Percentiles rank a stretch among this genome's conserved stretches.
Evolutionary conservation across 2,888 invertebrate genomes (phyloP).

Genomic region (Rotaria magnacalcarata): DNA sequence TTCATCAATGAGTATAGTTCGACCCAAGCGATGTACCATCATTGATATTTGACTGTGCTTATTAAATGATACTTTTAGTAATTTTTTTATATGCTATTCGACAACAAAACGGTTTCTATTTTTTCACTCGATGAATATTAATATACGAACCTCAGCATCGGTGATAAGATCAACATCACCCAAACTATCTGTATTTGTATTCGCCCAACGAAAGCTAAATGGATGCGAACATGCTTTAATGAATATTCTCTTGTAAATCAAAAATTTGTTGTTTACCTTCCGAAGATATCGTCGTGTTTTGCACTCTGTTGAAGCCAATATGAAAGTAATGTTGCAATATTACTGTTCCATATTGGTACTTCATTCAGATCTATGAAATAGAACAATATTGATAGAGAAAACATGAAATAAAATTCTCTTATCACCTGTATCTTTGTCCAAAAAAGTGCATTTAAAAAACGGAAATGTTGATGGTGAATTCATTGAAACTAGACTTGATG

Average conservation of each 20-base stretch:
- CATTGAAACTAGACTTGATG: constrained; percentile 21
- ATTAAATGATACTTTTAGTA: constrained; percentile 29
- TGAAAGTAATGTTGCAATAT: not conserved
- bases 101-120: not conserved
- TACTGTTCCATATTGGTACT: not conserved
- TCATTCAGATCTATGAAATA: not conserved
- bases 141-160: not conserved
- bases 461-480: constrained; percentile 1
- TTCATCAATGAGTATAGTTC: constrained; percentile 22
- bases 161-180: constrained; percentile 32
- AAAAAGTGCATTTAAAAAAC: not conserved
- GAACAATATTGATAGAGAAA: not conserved
- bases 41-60: constrained; percentile 10
- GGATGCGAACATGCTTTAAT: not conserved
- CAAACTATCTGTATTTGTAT: constrained; percentile 11
- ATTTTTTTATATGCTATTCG: constrained; percentile 26
- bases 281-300: not conserved
- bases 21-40: constrained; percentile 1
- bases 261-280: not conserved
- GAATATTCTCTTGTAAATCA: not conserved
- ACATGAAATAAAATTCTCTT: not conserved
- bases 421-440: constrained; percentile 15
- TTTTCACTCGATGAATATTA: no score
- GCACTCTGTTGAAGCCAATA: not conserved
- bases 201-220: not conserved